Conservation (phyloP, 1,140 invertebrate genomes). For the Anastrepha ludens region DNA sequence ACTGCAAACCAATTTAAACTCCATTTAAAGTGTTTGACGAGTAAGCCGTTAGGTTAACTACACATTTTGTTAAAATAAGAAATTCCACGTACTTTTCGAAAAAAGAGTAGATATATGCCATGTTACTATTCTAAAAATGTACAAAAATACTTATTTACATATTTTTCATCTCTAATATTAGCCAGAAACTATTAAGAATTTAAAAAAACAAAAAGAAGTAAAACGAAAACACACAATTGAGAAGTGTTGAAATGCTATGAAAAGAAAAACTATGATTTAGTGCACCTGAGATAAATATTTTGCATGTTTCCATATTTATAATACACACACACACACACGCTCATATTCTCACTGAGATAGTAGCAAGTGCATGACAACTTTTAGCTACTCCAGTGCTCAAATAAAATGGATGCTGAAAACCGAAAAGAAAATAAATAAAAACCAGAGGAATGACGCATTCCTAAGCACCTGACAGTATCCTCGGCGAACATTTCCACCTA, state of each 20-base stretch:
- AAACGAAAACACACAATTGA: neutral
- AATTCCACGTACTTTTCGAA: too few species aligned
- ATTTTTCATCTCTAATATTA: too few species aligned
- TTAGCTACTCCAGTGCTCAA: neutral
- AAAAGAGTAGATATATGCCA: too few species aligned
- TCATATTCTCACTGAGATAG: neutral
- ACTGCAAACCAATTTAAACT: too few species aligned
- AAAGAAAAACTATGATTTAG: neutral
- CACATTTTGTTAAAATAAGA: too few species aligned
- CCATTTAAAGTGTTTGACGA: too few species aligned
- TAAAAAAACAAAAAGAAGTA: neutral
- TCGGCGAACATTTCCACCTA: neutral
- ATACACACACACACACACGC: neutral
- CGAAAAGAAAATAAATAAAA: neutral
- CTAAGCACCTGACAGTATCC: neutral
- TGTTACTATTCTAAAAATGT: too few species aligned
- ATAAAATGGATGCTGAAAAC: neutral
- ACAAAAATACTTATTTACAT: too few species aligned
- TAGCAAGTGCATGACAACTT: conserved; percentile 14
- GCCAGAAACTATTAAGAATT: too few species aligned
- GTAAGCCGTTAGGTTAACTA: too few species aligned
- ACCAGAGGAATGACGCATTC: neutral
- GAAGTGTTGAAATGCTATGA: neutral
- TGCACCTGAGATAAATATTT: neutral
- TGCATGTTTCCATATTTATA: neutral